Percentiles rank a stretch among this genome's conserved stretches.
These are phyloP conservation scores for Sebastes taczanowskii DNA, from an alignment of 2,797 vertebrate genomes.

Conservation along the genomic window DNA sequence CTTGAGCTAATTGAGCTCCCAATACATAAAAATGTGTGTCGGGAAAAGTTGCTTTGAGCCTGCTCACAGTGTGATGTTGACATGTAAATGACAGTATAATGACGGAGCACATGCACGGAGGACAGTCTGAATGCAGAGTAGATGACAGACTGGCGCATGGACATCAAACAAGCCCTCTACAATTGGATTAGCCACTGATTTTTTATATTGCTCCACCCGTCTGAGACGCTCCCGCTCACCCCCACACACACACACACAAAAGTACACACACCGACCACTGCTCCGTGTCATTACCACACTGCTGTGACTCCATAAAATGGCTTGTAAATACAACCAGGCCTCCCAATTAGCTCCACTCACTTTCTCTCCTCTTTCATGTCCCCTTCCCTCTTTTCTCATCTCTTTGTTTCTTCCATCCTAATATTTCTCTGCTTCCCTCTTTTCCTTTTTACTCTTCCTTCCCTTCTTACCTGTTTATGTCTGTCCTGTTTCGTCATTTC, in stretches of 20 bases:
- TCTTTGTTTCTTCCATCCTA: conserved; percentile 16
- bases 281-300: conserved; percentile 64
- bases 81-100: conserved; percentile 10
- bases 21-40: background rate
- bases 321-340: conserved; percentile 74
- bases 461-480: background rate
- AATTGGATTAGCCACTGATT: conserved; percentile 47
- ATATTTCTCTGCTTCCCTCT: background rate
- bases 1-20: background rate
- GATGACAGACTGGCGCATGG: conserved; percentile 33
- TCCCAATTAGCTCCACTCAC: conserved; percentile 75
- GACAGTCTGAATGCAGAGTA: conserved; percentile 3
- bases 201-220: conserved; percentile 51
- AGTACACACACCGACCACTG: conserved; percentile 48
- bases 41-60: background rate
- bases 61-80: background rate
- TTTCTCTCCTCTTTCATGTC: conserved; percentile 69
- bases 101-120: background rate
- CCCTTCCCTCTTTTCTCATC: background rate
- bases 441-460: background rate
- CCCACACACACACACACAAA: conserved; percentile 20
- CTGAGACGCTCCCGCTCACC: conserved; percentile 36
- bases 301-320: conserved; percentile 76
- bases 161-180: conserved; percentile 42
- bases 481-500: background rate